Conservation (phyloP, 2,797 vertebrate genomes). For the Melanotaenia trifasciata region DNA sequence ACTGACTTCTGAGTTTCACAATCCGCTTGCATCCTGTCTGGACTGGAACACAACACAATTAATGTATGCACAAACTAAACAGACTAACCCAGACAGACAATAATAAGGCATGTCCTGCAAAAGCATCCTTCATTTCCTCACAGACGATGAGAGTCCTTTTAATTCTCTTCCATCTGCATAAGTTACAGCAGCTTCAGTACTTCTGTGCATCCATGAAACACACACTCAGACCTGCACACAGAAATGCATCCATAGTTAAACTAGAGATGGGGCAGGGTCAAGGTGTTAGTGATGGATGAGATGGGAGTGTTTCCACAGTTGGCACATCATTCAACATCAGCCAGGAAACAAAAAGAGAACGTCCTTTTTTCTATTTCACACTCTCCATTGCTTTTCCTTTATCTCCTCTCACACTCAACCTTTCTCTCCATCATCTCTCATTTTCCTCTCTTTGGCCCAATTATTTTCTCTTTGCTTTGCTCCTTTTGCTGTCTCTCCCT, state of each 20-base stretch:
- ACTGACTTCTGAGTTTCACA: conserved; percentile 79
- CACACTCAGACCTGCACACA: conserved; percentile 6
- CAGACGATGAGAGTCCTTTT: conserved; percentile 25
- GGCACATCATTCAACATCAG: conserved; percentile 67
- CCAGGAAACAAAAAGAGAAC: conserved; percentile 40
- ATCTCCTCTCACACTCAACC: conserved; percentile 54
- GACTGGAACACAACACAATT: conserved; percentile 71
- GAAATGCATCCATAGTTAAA: conserved; percentile 24
- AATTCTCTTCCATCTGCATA: conserved; percentile 31
- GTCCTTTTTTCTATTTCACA: conserved; percentile 43
- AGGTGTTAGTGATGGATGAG: conserved; percentile 73
- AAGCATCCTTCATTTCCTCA: conserved; percentile 33
- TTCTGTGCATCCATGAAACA: conserved; percentile 11
- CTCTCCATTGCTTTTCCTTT: conserved; percentile 40
- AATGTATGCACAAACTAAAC: conserved; percentile 45
- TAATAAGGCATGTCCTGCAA: conserved; percentile 30
- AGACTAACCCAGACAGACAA: conserved; percentile 3
- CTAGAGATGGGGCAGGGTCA: conserved; percentile 53
- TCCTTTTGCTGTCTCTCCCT: conserved; percentile 57
- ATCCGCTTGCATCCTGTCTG: conserved; percentile 78
- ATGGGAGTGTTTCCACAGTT: conserved; percentile 53
- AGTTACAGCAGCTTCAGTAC: conserved; percentile 45
- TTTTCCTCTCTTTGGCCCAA: conserved; percentile 73
- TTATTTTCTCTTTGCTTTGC: conserved; percentile 66
- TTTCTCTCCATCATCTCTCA: conserved; percentile 66